A percentile compares a stretch with the other conserved stretches of the same genome.
Evolutionary conservation across 1,140 invertebrate species (phyloP).

Genomic region (Piezodorus guildinii): DNA sequence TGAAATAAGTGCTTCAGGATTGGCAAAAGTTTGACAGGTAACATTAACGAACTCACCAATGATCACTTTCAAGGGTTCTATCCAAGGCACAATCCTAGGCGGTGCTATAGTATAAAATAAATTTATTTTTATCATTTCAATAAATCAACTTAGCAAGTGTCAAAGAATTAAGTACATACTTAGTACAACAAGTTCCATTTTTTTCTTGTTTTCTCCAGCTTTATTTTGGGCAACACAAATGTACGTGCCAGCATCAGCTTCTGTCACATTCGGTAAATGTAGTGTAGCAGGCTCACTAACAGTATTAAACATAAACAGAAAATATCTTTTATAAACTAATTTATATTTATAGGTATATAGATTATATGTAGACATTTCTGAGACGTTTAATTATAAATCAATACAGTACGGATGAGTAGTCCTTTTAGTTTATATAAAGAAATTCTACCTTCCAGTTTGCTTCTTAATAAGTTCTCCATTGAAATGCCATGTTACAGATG

Average conservation of each 20-base stretch:
- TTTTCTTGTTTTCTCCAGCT: slow-evolving; percentile 15
- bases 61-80: slow-evolving; percentile 9
- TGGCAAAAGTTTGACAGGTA: slow-evolving; percentile 8
- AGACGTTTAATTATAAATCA: neutral
- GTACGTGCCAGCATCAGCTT: slow-evolving; percentile 15
- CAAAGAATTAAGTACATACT: neutral
- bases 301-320: neutral
- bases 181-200: slow-evolving; percentile 12
- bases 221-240: slow-evolving; percentile 19
- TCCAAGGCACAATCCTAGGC: slow-evolving; percentile 9
- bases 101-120: slow-evolving; percentile 13
- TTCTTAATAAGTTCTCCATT: slow-evolving; percentile 23
- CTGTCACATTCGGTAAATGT: slow-evolving; percentile 6
- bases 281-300: slow-evolving; percentile 2
- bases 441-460: neutral
- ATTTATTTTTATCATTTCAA: neutral
- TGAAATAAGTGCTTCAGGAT: slow-evolving; percentile 2
- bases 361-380: no score
- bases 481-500: slow-evolving; percentile 23
- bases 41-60: slow-evolving; percentile 10
- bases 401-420: no score
- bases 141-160: neutral
- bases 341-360: neutral
- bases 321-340: neutral
- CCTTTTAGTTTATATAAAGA: no score